Evolutionary conservation across 2,113 vertebrate genomes (phyloP), one percentile per base, ranked within the genome.

Genomic region (Osmerus eperlanus): DNA sequence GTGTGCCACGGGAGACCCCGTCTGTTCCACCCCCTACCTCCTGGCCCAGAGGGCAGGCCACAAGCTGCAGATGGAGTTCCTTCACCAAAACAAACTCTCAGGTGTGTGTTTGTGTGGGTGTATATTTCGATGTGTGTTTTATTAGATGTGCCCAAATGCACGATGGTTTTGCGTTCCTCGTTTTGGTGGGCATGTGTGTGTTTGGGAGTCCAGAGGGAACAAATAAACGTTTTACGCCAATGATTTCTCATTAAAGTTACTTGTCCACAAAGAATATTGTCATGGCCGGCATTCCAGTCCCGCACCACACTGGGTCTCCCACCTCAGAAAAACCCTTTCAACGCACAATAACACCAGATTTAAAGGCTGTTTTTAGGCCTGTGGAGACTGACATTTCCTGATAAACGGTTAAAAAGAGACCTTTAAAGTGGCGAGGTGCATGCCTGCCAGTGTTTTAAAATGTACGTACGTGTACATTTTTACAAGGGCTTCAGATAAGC

Each of bases 41-140:
- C 3, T 99, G 87, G 96, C 97, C 77, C 97, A 98, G 83, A 95
- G 92, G 53, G 93, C 93, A 0, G 95, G 96, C 9, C 97, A 98
- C 80, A 92, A 91, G 32, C 89, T 99, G 18, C 96, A 98, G 52
- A 98, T 99, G 96, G 96, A 98, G 87, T 98, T 98, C 73, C 90
- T 99, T 62, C 93, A 97, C 83, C 96, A 98, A 62, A 98, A 99
- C 87, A 98, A 95, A 66, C 95, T 96, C 29, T 95, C 94, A 77
- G 97, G 97, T 99, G 75, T 61, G 72, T 61, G 72, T 68, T 29
- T 74, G n/a, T n/a, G n/a, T n/a, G n/a, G n/a, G n/a, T n/a, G n/a
- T n/a, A n/a, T n/a, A n/a, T n/a, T n/a, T n/a, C n/a, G n/a, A n/a
- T n/a, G 65, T 60, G 65, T 74, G 62, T 56, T 15, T 56, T 15